Evolutionary conservation across 2,113 vertebrate species (phyloP).

Genomic region (Holacanthus passer): DNA sequence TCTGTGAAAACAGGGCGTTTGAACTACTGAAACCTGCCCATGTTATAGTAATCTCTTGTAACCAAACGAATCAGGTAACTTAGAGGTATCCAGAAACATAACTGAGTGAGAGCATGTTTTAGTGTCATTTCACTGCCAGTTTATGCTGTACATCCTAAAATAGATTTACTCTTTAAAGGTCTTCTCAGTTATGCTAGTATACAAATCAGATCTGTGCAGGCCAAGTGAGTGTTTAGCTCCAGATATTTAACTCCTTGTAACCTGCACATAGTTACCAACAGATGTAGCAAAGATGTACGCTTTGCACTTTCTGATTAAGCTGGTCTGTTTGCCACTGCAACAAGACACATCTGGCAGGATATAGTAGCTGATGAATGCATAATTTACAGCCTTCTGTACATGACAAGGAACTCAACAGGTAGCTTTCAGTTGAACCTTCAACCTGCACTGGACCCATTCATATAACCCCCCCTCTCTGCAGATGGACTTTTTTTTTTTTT

Average conservation of each 20-base stretch:
- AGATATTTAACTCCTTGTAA: neutral
- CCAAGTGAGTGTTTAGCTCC: neutral
- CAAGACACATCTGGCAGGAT: neutral
- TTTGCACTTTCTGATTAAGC: neutral
- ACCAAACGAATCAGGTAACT: neutral
- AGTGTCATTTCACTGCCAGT: neutral
- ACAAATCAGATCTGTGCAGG: neutral
- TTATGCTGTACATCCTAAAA: neutral
- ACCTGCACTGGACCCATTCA: neutral
- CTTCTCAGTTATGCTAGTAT: neutral
- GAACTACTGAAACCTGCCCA: neutral
- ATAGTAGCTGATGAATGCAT: no score
- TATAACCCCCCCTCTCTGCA: neutral
- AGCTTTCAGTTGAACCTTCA: neutral
- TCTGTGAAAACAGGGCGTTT: neutral
- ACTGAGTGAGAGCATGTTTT: neutral
- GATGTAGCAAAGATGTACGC: no score
- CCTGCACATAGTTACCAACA: neutral
- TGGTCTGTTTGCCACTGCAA: neutral
- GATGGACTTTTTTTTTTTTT: neutral
- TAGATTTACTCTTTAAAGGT: neutral
- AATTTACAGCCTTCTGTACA: neutral
- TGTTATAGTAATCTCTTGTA: neutral
- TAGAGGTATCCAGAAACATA: no score
- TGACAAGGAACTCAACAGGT: neutral